These are phyloP conservation scores for Drosophila kambysellisi DNA, from an alignment of 2,888 invertebrate species.

Conservation along the genomic window DNA sequence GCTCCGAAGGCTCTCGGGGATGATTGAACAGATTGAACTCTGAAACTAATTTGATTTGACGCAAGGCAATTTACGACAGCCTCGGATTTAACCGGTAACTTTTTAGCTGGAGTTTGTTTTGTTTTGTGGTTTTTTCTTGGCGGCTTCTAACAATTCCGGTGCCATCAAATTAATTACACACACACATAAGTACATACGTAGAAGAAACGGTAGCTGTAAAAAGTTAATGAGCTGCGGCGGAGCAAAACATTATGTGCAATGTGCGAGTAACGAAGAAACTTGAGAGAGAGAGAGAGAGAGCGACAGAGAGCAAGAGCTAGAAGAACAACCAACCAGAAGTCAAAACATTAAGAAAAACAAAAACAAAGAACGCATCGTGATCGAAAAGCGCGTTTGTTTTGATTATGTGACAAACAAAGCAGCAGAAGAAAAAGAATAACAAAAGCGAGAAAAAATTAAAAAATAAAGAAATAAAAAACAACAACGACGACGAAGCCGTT, in stretches of 20 bases:
- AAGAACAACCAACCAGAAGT: constrained; percentile 49
- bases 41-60: constrained; percentile 66
- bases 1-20: constrained; percentile 17
- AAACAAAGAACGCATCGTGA: constrained; percentile 64
- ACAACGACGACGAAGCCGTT: constrained; percentile 25
- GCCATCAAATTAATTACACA: constrained; percentile 68
- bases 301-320: constrained; percentile 20
- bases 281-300: constrained; percentile 20
- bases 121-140: constrained; percentile 56
- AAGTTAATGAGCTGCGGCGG: constrained; percentile 61
- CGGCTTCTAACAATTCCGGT: constrained; percentile 53
- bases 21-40: constrained; percentile 42
- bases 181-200: constrained; percentile 5
- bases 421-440: constrained; percentile 32
- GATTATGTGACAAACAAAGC: constrained; percentile 69
- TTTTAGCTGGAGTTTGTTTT: constrained; percentile 2
- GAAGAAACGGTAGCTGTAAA: constrained; percentile 74
- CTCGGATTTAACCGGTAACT: constrained; percentile 17
- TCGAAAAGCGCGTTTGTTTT: constrained; percentile 75
- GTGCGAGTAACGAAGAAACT: constrained; percentile 18
- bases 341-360: constrained; percentile 58
- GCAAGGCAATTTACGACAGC: constrained; percentile 62
- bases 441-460: constrained; percentile 28
- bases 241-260: constrained; percentile 7
- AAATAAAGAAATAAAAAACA: constrained; percentile 24